Conservation (phyloP, 2,113 vertebrate genomes). For the Elephantulus edwardii region DNA sequence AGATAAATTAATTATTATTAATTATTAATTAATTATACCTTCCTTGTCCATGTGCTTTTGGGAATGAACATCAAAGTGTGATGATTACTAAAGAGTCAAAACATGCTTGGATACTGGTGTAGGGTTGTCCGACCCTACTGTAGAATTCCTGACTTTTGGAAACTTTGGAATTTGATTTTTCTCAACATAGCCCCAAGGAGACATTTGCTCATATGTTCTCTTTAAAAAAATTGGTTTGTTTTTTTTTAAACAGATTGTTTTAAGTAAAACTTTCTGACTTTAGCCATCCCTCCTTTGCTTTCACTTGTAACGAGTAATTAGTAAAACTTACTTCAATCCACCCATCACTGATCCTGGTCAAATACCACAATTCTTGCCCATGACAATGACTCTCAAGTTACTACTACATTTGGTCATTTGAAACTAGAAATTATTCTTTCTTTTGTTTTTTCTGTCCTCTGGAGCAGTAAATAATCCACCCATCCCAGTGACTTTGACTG, state of each 20-base stretch:
- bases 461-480: constrained; percentile 31
- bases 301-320: background rate
- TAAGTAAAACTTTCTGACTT: background rate
- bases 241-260: constrained; percentile 9
- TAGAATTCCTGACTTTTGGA: background rate
- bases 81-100: constrained; percentile 24
- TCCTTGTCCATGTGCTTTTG: background rate
- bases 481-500: background rate
- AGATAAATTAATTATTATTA: constrained; percentile 21
- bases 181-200: background rate
- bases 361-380: background rate
- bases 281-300: background rate
- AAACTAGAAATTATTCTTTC: background rate
- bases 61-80: constrained; percentile 19
- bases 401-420: background rate
- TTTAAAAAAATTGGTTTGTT: no score
- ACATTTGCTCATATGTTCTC: background rate
- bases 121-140: background rate
- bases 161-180: background rate
- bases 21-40: constrained; percentile 24
- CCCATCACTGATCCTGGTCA: background rate
- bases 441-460: background rate
- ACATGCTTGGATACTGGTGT: background rate
- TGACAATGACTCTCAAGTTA: background rate
- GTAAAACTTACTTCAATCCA: background rate